Evolutionary conservation across 2,888 invertebrate genomes (phyloP).

Genomic region (Hanleya hanleyi): DNA sequence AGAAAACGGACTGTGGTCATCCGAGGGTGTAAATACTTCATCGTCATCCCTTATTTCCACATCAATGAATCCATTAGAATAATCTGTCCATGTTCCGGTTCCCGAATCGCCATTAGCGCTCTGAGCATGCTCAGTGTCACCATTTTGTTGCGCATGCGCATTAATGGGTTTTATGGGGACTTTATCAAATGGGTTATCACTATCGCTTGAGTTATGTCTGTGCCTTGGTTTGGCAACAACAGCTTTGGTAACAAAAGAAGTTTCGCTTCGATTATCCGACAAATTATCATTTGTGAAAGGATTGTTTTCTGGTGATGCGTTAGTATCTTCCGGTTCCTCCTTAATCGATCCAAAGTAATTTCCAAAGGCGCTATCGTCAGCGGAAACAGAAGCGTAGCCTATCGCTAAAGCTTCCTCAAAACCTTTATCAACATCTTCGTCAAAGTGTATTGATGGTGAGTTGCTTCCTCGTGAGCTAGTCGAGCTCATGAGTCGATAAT

Average conservation of each 20-base stretch:
- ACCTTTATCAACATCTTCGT: slow-evolving; percentile 53
- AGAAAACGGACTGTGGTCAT: background rate
- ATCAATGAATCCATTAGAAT: slow-evolving; percentile 5
- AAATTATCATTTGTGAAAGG: slow-evolving; percentile 10
- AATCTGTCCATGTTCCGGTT: slow-evolving; percentile 7
- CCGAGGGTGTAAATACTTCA: background rate
- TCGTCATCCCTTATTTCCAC: background rate
- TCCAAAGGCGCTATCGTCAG: slow-evolving; percentile 42
- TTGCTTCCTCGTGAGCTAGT: background rate
- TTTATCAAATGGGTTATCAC: slow-evolving; percentile 37
- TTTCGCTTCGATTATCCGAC: slow-evolving; percentile 17
- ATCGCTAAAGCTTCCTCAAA: slow-evolving; percentile 55
- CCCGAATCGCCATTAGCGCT: slow-evolving; percentile 29
- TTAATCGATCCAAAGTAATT: slow-evolving; percentile 55
- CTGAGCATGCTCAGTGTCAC: background rate
- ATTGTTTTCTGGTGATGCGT: slow-evolving; percentile 15
- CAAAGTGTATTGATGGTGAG: slow-evolving; percentile 37
- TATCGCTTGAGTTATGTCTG: slow-evolving; percentile 30
- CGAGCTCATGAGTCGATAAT: background rate
- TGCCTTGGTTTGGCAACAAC: slow-evolving; percentile 40
- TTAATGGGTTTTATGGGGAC: slow-evolving; percentile 12
- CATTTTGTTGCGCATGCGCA: background rate
- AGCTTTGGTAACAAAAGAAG: slow-evolving; percentile 47
- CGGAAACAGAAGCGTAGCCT: slow-evolving; percentile 36
- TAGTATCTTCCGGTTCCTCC: slow-evolving; percentile 51